Conservation (phyloP, 1,140 invertebrate species). For the Pogonus chalceus region DNA sequence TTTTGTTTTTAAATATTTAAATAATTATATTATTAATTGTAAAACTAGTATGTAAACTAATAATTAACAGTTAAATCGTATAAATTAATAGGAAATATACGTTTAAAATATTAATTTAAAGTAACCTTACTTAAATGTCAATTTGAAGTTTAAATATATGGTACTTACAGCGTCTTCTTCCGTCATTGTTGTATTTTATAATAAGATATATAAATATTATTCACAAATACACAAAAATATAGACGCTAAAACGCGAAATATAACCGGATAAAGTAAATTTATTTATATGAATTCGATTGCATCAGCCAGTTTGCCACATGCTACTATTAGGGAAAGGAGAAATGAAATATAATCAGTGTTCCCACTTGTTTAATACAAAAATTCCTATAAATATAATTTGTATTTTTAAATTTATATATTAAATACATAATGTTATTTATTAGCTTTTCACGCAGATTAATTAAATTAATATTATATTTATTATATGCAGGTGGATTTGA, state of each 20-base stretch:
- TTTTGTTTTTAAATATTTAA: neutral
- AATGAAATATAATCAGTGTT: neutral
- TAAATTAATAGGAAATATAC: neutral
- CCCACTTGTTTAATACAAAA: neutral
- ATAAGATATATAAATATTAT: neutral
- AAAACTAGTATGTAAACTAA: neutral
- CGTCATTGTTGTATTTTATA: conserved; percentile 18
- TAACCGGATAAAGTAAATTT: neutral
- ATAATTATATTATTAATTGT: neutral
- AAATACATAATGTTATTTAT: neutral
- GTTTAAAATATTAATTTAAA: neutral
- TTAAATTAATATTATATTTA: neutral
- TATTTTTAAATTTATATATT: neutral
- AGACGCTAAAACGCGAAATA: neutral
- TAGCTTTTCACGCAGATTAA: neutral
- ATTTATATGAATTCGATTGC: neutral
- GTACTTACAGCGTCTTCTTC: conserved; percentile 28
- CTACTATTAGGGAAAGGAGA: neutral
- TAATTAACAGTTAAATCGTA: neutral
- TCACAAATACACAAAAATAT: neutral
- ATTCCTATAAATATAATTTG: neutral
- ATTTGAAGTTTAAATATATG: conserved; percentile 1
- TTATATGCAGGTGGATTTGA: too few relatives aligned
- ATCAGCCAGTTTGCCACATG: conserved; percentile 5
- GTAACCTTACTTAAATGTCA: conserved; percentile 10